Conservation (phyloP, 2,113 vertebrate genomes). For the Montifringilla adamsi region DNA sequence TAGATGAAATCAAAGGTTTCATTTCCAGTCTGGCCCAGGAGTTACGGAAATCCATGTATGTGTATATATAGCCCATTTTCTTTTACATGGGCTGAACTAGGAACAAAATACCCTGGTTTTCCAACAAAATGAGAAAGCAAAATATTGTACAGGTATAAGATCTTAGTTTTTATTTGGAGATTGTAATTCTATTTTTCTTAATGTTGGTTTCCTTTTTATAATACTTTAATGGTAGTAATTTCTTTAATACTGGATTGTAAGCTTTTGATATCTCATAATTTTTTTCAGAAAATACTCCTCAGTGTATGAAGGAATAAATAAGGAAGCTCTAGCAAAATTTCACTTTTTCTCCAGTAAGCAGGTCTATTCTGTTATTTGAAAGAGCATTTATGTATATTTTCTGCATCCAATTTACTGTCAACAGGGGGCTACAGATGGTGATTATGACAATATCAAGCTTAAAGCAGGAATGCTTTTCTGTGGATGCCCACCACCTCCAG, state of each 20-base stretch:
- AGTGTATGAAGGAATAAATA: neutral
- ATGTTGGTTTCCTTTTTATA: neutral
- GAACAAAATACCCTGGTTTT: neutral
- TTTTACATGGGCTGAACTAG: neutral
- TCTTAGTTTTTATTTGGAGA: neutral
- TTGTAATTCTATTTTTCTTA: neutral
- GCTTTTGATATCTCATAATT: neutral
- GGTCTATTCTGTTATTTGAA: neutral
- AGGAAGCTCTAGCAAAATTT: neutral
- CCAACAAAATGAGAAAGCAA: neutral
- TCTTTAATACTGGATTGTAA: neutral
- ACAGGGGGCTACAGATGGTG: neutral
- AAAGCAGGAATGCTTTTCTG: neutral
- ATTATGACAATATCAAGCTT: neutral
- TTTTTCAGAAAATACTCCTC: neutral
- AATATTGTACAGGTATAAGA: neutral
- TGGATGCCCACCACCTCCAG: neutral
- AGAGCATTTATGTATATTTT: neutral
- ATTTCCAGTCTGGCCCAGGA: neutral
- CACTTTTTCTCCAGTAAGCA: neutral
- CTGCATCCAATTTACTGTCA: neutral
- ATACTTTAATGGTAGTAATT: neutral
- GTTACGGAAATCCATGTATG: neutral
- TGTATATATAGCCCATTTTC: neutral
- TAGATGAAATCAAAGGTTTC: neutral